Percentiles rank a stretch among this genome's conserved stretches.
phyloP scores from a whole-genome alignment of 1,140 invertebrate species.

The Calycopis cecrops region DNA sequence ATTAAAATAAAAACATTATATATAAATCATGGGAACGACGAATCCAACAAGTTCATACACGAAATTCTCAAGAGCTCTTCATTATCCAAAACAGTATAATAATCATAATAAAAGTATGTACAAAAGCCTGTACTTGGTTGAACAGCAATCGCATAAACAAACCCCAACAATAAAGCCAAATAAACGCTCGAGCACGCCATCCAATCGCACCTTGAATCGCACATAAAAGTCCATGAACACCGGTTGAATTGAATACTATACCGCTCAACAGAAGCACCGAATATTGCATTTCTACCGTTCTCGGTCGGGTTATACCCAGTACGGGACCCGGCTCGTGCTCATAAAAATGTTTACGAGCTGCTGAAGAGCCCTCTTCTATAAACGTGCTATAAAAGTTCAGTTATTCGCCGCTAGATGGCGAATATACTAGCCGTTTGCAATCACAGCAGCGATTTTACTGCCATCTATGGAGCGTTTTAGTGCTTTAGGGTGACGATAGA shows the following conservation, averaged over 20 bases:
- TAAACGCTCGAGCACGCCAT: constrained; percentile 73
- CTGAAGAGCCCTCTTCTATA: constrained; percentile 72
- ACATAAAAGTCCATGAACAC: constrained; percentile 71
- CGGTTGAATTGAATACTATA: constrained; percentile 67
- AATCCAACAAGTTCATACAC: constrained; percentile 37
- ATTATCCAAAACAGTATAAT: constrained; percentile 68
- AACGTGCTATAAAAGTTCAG: constrained; percentile 72
- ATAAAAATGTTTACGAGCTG: constrained; percentile 74
- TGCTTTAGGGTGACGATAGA: constrained; percentile 48
- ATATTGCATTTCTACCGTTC: constrained; percentile 60
- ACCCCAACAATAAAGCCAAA: constrained; percentile 74
- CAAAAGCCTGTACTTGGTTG: constrained; percentile 68
- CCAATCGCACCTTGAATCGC: constrained; percentile 74
- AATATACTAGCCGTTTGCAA: constrained; percentile 67
- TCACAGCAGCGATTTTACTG: constrained; percentile 66
- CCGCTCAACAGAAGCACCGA: constrained; percentile 61
- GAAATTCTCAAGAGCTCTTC: constrained; percentile 30
- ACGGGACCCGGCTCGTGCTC: constrained; percentile 62
- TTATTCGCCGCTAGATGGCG: constrained; percentile 70
- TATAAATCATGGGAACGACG: not conserved
- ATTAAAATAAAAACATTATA: constrained; percentile 23
- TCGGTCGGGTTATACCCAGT: constrained; percentile 65
- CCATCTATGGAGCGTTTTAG: constrained; percentile 72
- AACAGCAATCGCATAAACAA: constrained; percentile 75
- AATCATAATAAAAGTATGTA: constrained; percentile 71